These are phyloP conservation scores for Polydrusus pterygomalis DNA, from an alignment of 2,888 invertebrate species.

Conservation along the genomic window DNA sequence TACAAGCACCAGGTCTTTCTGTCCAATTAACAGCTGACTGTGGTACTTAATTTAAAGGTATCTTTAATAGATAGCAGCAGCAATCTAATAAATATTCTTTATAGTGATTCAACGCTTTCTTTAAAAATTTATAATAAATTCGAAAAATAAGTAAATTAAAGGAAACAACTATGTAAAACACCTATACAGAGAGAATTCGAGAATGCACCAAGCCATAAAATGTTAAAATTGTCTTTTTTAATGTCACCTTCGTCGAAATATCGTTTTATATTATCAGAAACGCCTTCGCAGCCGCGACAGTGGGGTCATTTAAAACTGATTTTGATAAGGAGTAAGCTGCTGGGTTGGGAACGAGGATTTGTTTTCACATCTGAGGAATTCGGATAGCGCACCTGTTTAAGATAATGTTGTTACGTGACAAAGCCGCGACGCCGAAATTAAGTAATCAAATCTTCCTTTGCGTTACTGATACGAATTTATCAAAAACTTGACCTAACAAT, in stretches of 20 bases:
- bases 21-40: no score
- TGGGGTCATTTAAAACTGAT: slow-evolving; percentile 46
- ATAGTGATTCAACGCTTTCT: no score
- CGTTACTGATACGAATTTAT: not conserved
- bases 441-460: not conserved
- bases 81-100: no score
- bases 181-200: slow-evolving; percentile 6
- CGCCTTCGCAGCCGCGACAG: slow-evolving; percentile 30
- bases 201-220: slow-evolving; percentile 33
- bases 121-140: no score
- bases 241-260: slow-evolving; percentile 40
- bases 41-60: no score
- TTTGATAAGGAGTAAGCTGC: slow-evolving; percentile 47
- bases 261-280: slow-evolving; percentile 39
- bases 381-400: slow-evolving; percentile 34
- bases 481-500: not conserved
- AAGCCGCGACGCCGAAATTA: not conserved
- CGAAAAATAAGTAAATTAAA: not conserved
- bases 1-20: no score
- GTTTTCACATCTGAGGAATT: slow-evolving; percentile 46
- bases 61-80: no score
- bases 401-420: slow-evolving; percentile 1
- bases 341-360: slow-evolving; percentile 33
- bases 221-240: slow-evolving; percentile 48
- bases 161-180: not conserved